These are phyloP conservation scores for Druceiella hillmani DNA, from an alignment of 2,888 invertebrate species.

Conservation along the genomic window DNA sequence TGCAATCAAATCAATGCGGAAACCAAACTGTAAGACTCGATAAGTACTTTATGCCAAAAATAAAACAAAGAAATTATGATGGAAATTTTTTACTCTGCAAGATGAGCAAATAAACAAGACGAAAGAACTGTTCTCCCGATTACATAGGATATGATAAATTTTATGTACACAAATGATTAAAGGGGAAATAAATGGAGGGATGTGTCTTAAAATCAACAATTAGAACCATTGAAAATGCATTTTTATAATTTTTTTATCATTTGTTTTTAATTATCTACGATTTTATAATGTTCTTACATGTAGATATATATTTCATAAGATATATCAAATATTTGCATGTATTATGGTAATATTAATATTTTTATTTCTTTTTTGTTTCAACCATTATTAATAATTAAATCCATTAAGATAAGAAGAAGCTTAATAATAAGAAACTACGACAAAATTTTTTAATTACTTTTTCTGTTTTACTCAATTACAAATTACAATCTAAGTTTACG, in stretches of 20 bases:
- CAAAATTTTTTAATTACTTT: constrained; percentile 38
- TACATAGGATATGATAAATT: too few relatives aligned
- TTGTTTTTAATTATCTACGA: constrained; percentile 57
- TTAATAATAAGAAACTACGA: constrained; percentile 54
- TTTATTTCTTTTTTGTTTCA: constrained; percentile 53
- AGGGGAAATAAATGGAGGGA: constrained; percentile 15
- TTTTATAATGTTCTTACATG: constrained; percentile 54
- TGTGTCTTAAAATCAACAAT: constrained; percentile 16
- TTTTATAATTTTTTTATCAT: too few relatives aligned
- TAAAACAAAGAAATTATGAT: too few relatives aligned
- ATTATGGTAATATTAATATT: constrained; percentile 55
- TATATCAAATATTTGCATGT: constrained; percentile 55
- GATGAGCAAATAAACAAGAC: too few relatives aligned
- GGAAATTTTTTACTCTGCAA: too few relatives aligned
- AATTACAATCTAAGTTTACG: constrained; percentile 49
- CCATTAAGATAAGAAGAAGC: constrained; percentile 53
- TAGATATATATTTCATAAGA: constrained; percentile 56
- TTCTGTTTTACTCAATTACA: constrained; percentile 42
- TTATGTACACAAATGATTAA: too few relatives aligned
- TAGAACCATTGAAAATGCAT: constrained; percentile 54
- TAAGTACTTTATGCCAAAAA: too few relatives aligned
- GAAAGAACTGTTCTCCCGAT: too few relatives aligned
- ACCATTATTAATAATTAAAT: constrained; percentile 52
- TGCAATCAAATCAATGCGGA: too few relatives aligned
- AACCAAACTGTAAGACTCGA: too few relatives aligned